Evolutionary conservation across 2,797 vertebrate genomes (phyloP).

Genomic region (Gymnothorax javanicus): DNA sequence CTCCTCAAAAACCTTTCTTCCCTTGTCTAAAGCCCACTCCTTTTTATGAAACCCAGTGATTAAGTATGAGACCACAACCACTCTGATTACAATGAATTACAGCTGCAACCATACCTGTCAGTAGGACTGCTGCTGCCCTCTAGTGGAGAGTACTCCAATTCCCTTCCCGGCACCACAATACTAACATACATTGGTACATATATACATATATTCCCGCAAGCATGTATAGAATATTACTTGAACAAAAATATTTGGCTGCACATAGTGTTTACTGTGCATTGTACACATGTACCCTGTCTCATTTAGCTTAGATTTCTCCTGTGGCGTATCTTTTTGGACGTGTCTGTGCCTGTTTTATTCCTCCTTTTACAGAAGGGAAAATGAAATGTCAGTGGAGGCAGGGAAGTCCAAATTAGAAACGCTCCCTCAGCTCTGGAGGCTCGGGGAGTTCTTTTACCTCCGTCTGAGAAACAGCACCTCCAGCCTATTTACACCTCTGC

Average conservation of each 20-base stretch:
- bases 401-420: constrained; percentile 33
- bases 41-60: no score
- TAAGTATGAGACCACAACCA: no score
- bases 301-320: background rate
- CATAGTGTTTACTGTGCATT: background rate
- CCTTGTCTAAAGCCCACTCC: no score
- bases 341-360: constrained; percentile 34
- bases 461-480: constrained; percentile 47
- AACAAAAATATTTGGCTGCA: background rate
- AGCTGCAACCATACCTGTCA: no score
- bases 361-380: constrained; percentile 5
- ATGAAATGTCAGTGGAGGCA: constrained; percentile 29
- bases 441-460: constrained; percentile 51
- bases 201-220: background rate
- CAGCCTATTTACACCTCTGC: constrained; percentile 59
- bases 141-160: no score
- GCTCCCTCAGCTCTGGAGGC: constrained; percentile 36
- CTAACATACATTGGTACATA: background rate
- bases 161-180: no score
- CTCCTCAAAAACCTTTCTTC: no score
- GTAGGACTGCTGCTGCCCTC: no score
- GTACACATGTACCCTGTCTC: background rate
- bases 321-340: constrained; percentile 11
- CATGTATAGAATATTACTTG: background rate
- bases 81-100: no score